These are phyloP conservation scores for Diaperis boleti DNA, from an alignment of 2,888 invertebrate species.

Conservation along the genomic window DNA sequence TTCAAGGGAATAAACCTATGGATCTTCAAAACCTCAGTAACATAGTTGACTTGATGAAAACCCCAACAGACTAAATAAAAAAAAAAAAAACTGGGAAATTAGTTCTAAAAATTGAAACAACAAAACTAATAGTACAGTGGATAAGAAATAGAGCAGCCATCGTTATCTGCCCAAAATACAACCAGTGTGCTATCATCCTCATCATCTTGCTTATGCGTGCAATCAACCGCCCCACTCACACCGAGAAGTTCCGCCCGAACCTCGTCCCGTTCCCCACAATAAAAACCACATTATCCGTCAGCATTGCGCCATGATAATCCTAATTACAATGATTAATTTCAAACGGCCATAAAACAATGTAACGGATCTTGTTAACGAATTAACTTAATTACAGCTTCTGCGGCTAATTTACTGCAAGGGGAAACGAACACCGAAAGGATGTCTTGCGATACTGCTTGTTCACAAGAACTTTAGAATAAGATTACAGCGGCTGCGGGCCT, in stretches of 20 bases:
- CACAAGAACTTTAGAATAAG: constrained; percentile 40
- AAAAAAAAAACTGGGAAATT: too few species aligned
- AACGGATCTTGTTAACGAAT: constrained; percentile 54
- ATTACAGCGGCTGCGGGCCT: constrained; percentile 37
- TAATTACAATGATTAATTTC: constrained; percentile 54
- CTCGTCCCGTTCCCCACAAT: constrained; percentile 1
- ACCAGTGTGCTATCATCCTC: too few species aligned
- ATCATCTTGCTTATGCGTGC: too few species aligned
- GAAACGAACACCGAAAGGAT: constrained; percentile 41
- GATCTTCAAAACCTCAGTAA: too few species aligned
- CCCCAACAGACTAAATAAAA: too few species aligned
- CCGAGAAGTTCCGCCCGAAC: constrained; percentile 2
- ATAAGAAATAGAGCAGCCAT: too few species aligned
- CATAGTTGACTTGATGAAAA: too few species aligned
- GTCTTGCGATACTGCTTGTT: constrained; percentile 38
- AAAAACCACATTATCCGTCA: constrained; percentile 16
- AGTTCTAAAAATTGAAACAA: too few species aligned
- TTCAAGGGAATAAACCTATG: too few species aligned
- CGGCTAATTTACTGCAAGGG: constrained; percentile 50
- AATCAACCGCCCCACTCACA: too few species aligned
- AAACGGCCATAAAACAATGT: constrained; percentile 52
- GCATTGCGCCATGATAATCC: constrained; percentile 44
- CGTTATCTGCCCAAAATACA: too few species aligned
- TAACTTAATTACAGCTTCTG: constrained; percentile 54
- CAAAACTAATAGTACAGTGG: too few species aligned